Conservation (phyloP, 2,797 vertebrate genomes). For the Etheostoma nigrum region DNA sequence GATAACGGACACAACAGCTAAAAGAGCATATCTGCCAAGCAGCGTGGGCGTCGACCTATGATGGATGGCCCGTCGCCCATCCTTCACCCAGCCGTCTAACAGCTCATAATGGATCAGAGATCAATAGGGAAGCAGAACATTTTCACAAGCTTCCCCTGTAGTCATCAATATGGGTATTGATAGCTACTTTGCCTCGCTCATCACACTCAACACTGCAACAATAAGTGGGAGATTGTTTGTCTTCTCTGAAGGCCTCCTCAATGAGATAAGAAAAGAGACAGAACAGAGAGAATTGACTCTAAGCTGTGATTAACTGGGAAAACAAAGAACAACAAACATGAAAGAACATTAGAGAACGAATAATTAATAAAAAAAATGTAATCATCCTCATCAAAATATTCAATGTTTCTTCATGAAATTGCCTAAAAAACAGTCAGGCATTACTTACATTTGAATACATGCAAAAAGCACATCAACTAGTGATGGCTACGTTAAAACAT, state of each 20-base stretch:
- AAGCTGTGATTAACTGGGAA: conserved; percentile 48
- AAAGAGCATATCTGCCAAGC: conserved; percentile 49
- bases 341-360: conserved; percentile 37
- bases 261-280: conserved; percentile 33
- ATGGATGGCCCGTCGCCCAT: conserved; percentile 66
- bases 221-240: conserved; percentile 56
- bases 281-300: conserved; percentile 33
- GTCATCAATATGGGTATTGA: conserved; percentile 74
- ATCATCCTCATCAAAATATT: conserved; percentile 24
- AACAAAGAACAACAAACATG: conserved; percentile 59
- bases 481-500: conserved; percentile 17
- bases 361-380: conserved; percentile 1
- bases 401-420: conserved; percentile 17
- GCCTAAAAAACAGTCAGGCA: neutral
- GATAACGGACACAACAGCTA: conserved; percentile 36
- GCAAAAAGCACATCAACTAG: neutral
- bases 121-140: conserved; percentile 75
- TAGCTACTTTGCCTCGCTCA: conserved; percentile 59
- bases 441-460: neutral
- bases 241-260: conserved; percentile 43
- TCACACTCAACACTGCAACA: conserved; percentile 62
- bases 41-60: conserved; percentile 55
- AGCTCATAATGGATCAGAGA: conserved; percentile 77
- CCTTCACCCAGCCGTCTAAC: conserved; percentile 67
- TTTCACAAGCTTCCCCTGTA: conserved; percentile 70